Base-by-base conservation (phyloP, 2,113 vertebrate genomes). In the Nymphicus hollandicus region DNA sequence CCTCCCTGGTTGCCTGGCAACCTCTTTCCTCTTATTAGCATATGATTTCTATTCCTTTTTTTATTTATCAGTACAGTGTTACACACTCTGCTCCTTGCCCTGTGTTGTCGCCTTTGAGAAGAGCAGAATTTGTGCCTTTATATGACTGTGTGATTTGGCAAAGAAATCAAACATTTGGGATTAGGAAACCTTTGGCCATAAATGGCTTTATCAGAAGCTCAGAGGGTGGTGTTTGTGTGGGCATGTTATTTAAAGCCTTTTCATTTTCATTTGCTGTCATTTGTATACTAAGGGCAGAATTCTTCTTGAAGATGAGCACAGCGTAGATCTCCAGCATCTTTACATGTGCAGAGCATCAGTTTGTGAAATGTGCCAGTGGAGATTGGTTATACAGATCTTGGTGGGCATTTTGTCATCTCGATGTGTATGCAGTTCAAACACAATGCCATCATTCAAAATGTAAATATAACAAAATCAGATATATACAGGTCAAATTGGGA, bases 31-130 rank as follows among this genome's bases (percentile, higher is more conserved):
- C 91, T 94, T 96, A 97, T 97, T 97, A 97, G 96, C 96, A 97
- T 97, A 95, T 85, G 94, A 92, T 97, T 96, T 96, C 96, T 96
- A 95, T 95, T 96, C 95, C 93, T 95, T 96, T 95, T 96, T 96
- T 96, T 95, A 97, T 96, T 96, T 96, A 95, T 95, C 80, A 79
- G 86, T 94, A 88, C 85, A 78, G 76, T 78, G 91, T 90, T 91
- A 44, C 68, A 91, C 43, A 69, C 85, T 44, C 81, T 93, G 93
- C 86, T 94, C 93, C 47, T 44, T 95, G 82, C 92, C 80, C 82
- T 86, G 88, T 28, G 72, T 79, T 8, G 17, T 87, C 0, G 43
- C 85, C 86, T 95, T 81, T 88, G 76, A 96, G 91, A 93, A 68
- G 88, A 71, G 79, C 82, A 95, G 93, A 64, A 91, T 96, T 95